Evolutionary conservation across 1,140 invertebrate genomes (phyloP).

Genomic region (Pseudomyrmex dendroicus): DNA sequence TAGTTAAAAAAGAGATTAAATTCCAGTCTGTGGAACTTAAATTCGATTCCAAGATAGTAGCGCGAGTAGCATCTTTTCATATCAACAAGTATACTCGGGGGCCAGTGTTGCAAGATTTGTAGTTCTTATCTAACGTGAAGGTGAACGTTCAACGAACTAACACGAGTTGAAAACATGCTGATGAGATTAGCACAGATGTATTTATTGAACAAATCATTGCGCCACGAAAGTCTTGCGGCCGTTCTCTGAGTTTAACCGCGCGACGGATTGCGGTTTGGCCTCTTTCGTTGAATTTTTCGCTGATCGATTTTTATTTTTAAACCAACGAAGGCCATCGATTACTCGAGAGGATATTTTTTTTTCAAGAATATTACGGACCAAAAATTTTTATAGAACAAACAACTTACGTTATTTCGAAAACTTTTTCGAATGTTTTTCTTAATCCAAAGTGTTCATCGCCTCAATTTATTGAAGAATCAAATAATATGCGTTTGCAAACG

Average conservation of each 20-base stretch:
- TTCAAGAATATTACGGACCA: not conserved
- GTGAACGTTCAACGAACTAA: constrained; percentile 20
- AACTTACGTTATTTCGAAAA: not conserved
- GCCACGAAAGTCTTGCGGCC: not conserved
- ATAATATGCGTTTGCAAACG: constrained; percentile 22
- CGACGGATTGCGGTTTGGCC: constrained; percentile 11
- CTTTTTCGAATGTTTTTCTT: not conserved
- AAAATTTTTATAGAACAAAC: not conserved
- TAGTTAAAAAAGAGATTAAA: too few species aligned
- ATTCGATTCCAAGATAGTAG: not conserved
- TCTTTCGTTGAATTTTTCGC: constrained; percentile 41
- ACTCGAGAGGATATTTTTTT: not conserved
- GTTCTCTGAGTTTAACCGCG: constrained; percentile 5
- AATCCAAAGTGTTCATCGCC: constrained; percentile 1
- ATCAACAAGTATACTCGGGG: not conserved
- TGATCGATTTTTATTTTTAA: constrained; percentile 2
- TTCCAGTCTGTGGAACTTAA: too few species aligned
- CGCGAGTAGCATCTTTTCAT: not conserved
- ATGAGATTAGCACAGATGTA: constrained; percentile 62
- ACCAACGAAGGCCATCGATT: constrained; percentile 11
- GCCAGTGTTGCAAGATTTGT: constrained; percentile 36
- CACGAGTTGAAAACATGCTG: constrained; percentile 45
- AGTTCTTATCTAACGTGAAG: constrained; percentile 22
- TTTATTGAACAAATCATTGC: constrained; percentile 64
- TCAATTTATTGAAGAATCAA: constrained; percentile 16